A percentile compares a stretch with the other conserved stretches of the same genome.
These are phyloP conservation scores for Hyperoplus immaculatus DNA, from an alignment of 2,797 vertebrate species.

Conservation along the genomic window DNA sequence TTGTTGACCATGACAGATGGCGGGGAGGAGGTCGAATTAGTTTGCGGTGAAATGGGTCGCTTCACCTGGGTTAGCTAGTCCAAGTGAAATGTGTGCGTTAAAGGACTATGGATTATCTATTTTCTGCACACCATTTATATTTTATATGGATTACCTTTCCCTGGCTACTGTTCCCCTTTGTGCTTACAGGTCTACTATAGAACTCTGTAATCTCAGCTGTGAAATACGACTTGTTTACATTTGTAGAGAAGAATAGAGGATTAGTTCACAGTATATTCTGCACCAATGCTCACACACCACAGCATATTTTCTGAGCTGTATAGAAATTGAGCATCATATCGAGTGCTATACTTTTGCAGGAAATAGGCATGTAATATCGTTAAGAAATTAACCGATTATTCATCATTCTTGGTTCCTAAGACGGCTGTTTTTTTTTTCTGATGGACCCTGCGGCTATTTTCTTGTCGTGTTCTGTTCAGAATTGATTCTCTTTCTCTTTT, in stretches of 20 bases:
- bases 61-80: neutral
- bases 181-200: constrained; percentile 37
- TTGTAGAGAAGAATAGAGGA: constrained; percentile 37
- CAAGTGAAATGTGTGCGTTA: constrained; percentile 57
- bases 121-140: constrained; percentile 71
- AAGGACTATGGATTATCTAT: constrained; percentile 70
- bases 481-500: constrained; percentile 31
- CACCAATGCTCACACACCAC: constrained; percentile 5
- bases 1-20: constrained; percentile 26
- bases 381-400: constrained; percentile 39
- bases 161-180: constrained; percentile 26
- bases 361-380: constrained; percentile 30
- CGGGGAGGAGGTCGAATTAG: constrained; percentile 3
- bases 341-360: constrained; percentile 11
- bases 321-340: constrained; percentile 27
- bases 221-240: constrained; percentile 43
- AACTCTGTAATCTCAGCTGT: constrained; percentile 26
- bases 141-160: constrained; percentile 69
- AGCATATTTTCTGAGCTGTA: too few species aligned
- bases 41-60: constrained; percentile 27
- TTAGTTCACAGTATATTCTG: constrained; percentile 30
- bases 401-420: constrained; percentile 37
- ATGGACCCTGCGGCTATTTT: constrained; percentile 3
- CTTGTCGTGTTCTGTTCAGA: neutral
- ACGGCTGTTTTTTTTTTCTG: constrained; percentile 31